These are phyloP conservation scores for Onychomys torridus DNA, from an alignment of 2,797 vertebrate genomes.

Conservation along the genomic window DNA sequence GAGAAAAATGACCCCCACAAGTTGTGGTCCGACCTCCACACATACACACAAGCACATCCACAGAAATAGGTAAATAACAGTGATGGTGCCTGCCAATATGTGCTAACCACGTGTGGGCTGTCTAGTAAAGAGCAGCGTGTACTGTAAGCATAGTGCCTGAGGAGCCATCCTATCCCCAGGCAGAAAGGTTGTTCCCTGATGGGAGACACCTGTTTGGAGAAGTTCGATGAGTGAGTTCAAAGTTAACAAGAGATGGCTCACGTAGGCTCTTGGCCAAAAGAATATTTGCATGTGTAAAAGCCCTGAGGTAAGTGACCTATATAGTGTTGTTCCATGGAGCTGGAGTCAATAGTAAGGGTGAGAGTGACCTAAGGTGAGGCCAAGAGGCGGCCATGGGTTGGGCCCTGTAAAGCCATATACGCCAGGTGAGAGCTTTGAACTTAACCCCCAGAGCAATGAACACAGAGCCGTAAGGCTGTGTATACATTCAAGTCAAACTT, in stretches of 20 bases:
- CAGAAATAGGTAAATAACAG: background rate
- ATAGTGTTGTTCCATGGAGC: background rate
- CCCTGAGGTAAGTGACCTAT: background rate
- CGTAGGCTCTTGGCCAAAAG: background rate
- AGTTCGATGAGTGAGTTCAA: background rate
- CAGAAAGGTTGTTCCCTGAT: background rate
- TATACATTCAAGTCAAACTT: background rate
- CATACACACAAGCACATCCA: too few relatives aligned
- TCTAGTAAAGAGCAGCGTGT: background rate
- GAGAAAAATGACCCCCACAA: background rate
- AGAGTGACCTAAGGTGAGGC: background rate
- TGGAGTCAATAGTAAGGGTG: background rate
- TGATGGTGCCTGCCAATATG: background rate
- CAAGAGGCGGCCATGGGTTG: background rate
- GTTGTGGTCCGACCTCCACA: background rate
- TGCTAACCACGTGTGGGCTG: background rate
- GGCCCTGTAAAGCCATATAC: fast-evolving
- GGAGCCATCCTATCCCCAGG: background rate
- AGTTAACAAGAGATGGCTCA: background rate
- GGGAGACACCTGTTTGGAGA: background rate
- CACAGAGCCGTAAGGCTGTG: background rate
- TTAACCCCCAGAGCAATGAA: background rate
- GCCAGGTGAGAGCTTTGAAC: background rate
- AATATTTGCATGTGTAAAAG: background rate
- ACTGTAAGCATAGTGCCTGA: background rate